Evolutionary conservation across 2,797 vertebrate species (phyloP), one percentile per base, ranked within the genome.

Genomic region (Pseudocheirus occidentalis): DNA sequence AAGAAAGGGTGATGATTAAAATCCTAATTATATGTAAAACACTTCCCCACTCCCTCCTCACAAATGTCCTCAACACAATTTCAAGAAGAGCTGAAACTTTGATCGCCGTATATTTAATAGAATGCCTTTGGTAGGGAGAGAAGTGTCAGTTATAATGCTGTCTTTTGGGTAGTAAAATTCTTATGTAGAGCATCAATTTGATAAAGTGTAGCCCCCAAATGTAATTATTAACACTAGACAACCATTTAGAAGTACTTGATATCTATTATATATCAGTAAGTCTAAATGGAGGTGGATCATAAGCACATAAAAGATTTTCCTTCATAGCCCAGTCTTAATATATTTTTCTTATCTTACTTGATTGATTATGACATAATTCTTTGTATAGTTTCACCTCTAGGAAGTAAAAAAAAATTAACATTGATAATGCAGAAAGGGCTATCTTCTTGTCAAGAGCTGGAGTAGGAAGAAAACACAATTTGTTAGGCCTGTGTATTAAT

Each of bases 271-370:
- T 81, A 97, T 95, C 87, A 97, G 54, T 94, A 97, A 96, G 40
- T 55, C 21, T 94, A 95, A 96, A 40, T 57, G 90, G 62, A 97
- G 96, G 91, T 93, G 58, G 46, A 59, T 62, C 66, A 24, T 50
- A 97, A 95, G 58, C 93, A 93, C 10, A 95, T 24, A 50, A 92
- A 96, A 96, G 12, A 91, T 95, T 98, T 97, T 95, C 58, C n/a
- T 92, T 97, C 50, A 93, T 34, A 95, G 94, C 55, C 1, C 5
- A 93, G 5, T 28, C 11, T 93, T 94, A 95, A n/a, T 93, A 89
- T 87, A 91, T 92, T 98, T 98, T 98, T 97, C 50, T 94, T 96
- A 81, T 81, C 95, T 92, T n/a, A 91, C 87, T 96, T 98, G 53
- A 57, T 97, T 96, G 57, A 98, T 81, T 50, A 90, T 93, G 31